phyloP scores from a whole-genome alignment of 1,140 invertebrate genomes.

The Macrobrachium nipponense region DNA sequence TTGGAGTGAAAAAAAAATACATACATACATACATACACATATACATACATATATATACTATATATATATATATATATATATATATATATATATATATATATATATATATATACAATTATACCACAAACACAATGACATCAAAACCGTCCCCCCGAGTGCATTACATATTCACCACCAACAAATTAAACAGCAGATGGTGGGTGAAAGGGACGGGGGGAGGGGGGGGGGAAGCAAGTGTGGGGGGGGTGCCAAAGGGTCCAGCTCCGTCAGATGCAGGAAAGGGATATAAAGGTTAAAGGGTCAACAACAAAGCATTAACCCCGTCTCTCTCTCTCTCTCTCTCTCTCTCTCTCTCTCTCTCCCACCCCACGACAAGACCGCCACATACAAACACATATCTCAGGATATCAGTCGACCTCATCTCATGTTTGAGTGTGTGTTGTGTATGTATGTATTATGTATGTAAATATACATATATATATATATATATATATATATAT shows the following conservation, averaged over 20 bases:
- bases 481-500: constrained; percentile 15
- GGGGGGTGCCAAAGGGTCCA: background rate
- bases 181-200: background rate
- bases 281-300: background rate
- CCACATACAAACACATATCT: background rate
- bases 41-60: no score
- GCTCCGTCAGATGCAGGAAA: background rate
- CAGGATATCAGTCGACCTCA: no score
- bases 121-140: no score
- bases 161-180: background rate
- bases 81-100: no score
- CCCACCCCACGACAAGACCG: background rate
- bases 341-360: constrained; percentile 18
- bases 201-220: background rate
- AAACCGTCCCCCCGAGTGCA: no score
- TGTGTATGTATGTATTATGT: no score
- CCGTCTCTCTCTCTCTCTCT: constrained; percentile 10
- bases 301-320: background rate
- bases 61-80: no score
- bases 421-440: no score
- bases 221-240: background rate
- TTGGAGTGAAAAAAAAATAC: no score
- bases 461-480: background rate
- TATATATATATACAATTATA: no score
- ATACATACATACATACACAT: no score